phyloP scores from a whole-genome alignment of 2,888 invertebrate species.

The Hipparchia semele region DNA sequence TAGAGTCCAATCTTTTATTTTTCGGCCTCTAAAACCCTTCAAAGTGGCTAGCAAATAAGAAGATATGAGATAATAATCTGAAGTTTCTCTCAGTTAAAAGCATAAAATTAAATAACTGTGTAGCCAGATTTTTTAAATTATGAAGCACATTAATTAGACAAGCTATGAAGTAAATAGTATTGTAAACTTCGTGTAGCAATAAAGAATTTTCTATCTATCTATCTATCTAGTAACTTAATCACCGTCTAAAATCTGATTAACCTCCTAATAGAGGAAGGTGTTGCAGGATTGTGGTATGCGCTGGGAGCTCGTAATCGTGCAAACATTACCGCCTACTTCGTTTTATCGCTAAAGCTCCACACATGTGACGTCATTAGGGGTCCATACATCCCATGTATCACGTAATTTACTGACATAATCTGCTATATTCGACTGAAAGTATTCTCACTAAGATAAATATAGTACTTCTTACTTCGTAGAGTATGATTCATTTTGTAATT shows the following conservation, averaged over 20 bases:
- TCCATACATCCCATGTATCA: constrained; percentile 23
- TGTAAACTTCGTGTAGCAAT: too few relatives aligned
- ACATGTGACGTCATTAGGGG: constrained; percentile 27
- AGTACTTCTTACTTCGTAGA: neutral
- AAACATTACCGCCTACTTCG: constrained; percentile 55
- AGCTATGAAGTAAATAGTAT: too few relatives aligned
- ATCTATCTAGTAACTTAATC: neutral
- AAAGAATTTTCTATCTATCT: neutral
- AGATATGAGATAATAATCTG: too few relatives aligned
- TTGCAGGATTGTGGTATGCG: constrained; percentile 45
- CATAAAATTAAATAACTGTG: too few relatives aligned
- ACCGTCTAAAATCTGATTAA: constrained; percentile 12
- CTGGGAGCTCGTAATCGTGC: constrained; percentile 53
- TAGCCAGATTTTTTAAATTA: too few relatives aligned
- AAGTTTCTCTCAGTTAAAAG: too few relatives aligned
- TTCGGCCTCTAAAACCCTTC: too few relatives aligned
- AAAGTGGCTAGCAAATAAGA: too few relatives aligned
- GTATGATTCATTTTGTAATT: neutral
- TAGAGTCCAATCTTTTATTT: too few relatives aligned
- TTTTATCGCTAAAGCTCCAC: constrained; percentile 50
- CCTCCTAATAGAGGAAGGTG: constrained; percentile 30
- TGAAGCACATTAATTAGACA: too few relatives aligned
- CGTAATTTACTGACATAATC: constrained; percentile 36
- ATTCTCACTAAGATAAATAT: neutral
- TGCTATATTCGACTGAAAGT: constrained; percentile 14